Evolutionary conservation across 2,888 invertebrate species (phyloP).

Genomic region (Phyllotreta striolata): DNA sequence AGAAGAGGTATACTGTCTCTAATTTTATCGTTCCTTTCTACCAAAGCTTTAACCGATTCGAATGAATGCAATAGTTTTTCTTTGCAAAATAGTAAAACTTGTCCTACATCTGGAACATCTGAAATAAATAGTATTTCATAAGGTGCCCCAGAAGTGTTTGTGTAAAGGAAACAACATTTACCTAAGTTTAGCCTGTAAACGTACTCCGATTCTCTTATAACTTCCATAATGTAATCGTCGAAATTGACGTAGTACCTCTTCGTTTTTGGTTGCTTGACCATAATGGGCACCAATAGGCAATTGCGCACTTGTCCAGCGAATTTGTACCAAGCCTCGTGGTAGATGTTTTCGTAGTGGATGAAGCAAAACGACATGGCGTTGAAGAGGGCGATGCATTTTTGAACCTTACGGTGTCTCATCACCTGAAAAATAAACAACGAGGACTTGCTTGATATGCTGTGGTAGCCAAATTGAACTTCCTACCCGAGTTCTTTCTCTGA

Average conservation of each 20-base stretch:
- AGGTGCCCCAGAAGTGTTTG: neutral
- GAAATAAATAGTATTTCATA: slow-evolving; percentile 6
- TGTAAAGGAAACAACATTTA: too few relatives aligned
- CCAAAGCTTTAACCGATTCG: slow-evolving; percentile 69
- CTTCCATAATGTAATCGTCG: slow-evolving; percentile 74
- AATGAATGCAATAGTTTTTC: slow-evolving; percentile 71
- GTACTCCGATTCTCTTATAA: slow-evolving; percentile 82
- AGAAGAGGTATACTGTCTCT: slow-evolving; percentile 70
- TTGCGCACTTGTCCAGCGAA: slow-evolving; percentile 74
- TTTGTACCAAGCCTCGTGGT: slow-evolving; percentile 82
- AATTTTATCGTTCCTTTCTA: slow-evolving; percentile 70
- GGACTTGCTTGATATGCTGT: neutral
- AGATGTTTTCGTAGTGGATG: slow-evolving; percentile 82
- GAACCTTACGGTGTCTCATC: slow-evolving; percentile 71
- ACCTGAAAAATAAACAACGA: slow-evolving; percentile 54
- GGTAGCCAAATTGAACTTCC: slow-evolving; percentile 1
- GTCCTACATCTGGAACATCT: slow-evolving; percentile 79
- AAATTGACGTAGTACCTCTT: slow-evolving; percentile 76
- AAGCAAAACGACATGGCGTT: slow-evolving; percentile 82
- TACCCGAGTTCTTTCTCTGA: slow-evolving; percentile 58
- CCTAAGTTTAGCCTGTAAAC: slow-evolving; percentile 78
- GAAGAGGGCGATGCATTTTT: slow-evolving; percentile 77
- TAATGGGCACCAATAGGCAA: slow-evolving; percentile 74
- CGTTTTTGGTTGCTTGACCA: slow-evolving; percentile 72
- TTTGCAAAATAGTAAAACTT: slow-evolving; percentile 77